Percentiles rank a stretch among this genome's conserved stretches.
Evolutionary conservation across 1,140 invertebrate genomes (phyloP).

Genomic region (Rhyacophila brunnea): DNA sequence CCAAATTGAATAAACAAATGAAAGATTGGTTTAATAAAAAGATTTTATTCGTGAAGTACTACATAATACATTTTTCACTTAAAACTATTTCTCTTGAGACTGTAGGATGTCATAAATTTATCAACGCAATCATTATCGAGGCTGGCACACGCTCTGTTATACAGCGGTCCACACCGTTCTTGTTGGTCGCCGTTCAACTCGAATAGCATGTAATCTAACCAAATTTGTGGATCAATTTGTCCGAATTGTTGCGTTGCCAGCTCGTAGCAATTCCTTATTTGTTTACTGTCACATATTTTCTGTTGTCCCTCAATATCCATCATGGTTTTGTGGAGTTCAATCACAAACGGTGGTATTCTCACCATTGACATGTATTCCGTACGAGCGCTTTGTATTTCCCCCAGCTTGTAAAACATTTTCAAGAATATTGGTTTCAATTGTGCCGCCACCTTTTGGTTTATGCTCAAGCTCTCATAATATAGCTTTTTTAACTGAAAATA

Average conservation of each 20-base stretch:
- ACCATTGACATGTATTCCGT: conserved; percentile 46
- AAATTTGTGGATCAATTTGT: conserved; percentile 53
- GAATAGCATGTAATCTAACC: conserved; percentile 60
- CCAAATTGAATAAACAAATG: no score
- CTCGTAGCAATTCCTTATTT: conserved; percentile 48
- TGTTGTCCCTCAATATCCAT: conserved; percentile 51
- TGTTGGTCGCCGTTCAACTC: conserved; percentile 54
- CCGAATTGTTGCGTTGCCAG: conserved; percentile 54
- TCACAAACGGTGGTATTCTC: conserved; percentile 44
- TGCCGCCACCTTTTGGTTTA: conserved; percentile 40
- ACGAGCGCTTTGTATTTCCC: conserved; percentile 48
- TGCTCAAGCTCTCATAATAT: conserved; percentile 46
- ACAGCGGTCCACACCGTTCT: conserved; percentile 44
- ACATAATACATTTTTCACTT: no score
- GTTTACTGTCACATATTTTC: conserved; percentile 41
- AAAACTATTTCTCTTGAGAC: conserved; percentile 9
- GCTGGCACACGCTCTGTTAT: conserved; percentile 48
- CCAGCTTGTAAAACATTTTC: conserved; percentile 43
- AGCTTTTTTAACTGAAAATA: conserved; percentile 44
- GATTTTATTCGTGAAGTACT: no score
- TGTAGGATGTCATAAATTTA: conserved; percentile 24
- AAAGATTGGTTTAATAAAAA: no score
- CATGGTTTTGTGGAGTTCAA: conserved; percentile 57
- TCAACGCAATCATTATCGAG: conserved; percentile 15
- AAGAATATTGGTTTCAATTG: conserved; percentile 52